Base-by-base conservation (phyloP, 2,797 vertebrate genomes). In the Sparus aurata region DNA sequence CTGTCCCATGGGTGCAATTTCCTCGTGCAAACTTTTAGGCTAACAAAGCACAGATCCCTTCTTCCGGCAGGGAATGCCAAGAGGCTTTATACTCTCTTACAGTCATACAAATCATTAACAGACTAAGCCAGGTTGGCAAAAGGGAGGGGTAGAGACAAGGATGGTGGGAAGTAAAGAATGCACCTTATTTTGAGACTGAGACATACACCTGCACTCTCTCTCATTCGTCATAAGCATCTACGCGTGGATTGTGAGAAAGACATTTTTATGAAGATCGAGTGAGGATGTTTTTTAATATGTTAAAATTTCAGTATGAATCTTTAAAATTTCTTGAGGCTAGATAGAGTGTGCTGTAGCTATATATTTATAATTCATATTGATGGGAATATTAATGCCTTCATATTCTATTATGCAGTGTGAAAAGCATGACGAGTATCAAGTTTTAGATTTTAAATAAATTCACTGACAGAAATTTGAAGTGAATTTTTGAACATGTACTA, bases 1-100 rank as follows among this genome's bases (percentile, higher is more conserved):
- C 61, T 73, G 70, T 93, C 92, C 92, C 92, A 89, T 85, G 93
- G 88, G 93, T 90, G 83, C 91, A 93, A 91, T 95, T 95, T 95
- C 89, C 88, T 80, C 71, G 47, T 85, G 87, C 80, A 91, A 94
- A 92, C 92, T 93, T 94, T 93, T 90, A 91, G 90, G 91, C 89
- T 92, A 92, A 93, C 91, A 93, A 94, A 94, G 90, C 87, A 72
- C 81, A 79, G 77, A 80, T 84, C 72, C 69, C 73, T 63, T 77
- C 55, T 78, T 83, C 79, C 60, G 77, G 79, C 69, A 77, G 74
- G 85, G 82, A 84, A 87, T 50, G 89, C 87, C 86, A 89, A 84
- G 75, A 88, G 88, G 79, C 76, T 83, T 87, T 87, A 81, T 69
- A 75, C 82, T 89, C 74, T 82, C 77, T 76, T 82, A 87, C 88